Base-by-base conservation (phyloP, 2,888 invertebrate species). In the Halocaridina rubra region DNA sequence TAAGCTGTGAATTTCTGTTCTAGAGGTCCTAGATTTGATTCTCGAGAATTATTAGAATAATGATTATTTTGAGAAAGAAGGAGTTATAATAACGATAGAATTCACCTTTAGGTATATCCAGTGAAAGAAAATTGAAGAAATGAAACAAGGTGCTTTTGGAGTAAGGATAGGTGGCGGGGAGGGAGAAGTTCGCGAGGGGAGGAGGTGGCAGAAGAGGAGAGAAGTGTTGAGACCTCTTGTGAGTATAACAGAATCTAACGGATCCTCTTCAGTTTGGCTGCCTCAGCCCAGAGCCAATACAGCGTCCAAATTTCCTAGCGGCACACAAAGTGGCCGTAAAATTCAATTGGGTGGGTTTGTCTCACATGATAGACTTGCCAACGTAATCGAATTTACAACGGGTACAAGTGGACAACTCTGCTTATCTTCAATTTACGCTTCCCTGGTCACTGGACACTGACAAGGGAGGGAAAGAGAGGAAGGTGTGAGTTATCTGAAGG, bases 321-420 rank as follows among this genome's bases (percentile, higher is more conserved):
- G 30, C 77, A 82, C 77, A 82, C 82, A 82, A 78, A 82, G 82
- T 82, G 82, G 77, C 27, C 77, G 77, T 77, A 82, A 82, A 82
- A 82, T 82, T 82, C 82, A 82, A 82, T 82, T 82, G 71, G 33
- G 82, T 13, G 22, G 82, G 82, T 82, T 82, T 82, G 82, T 82
- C 82, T 82, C 82, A 77, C 75, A 71, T 82, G 82, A 82, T 82
- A 76, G 82, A 78, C 82, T 82, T 59, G 71, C 69, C 19, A 16
- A 10, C 77, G 82, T 82, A 82, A 82, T 82, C 82, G 57, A 78
- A 72, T 82, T 82, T 77, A 22, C 27, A 16, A n/a, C 61, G 78
- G 77, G 77, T 74, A 82, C 82, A 82, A 82, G 82, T 82, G 82
- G 82, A 59, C 82, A 29, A 5, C 77, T 78, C 82, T 82, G 82